phyloP scores from a whole-genome alignment of 2,797 vertebrate species.

The Distichodus sexfasciatus region DNA sequence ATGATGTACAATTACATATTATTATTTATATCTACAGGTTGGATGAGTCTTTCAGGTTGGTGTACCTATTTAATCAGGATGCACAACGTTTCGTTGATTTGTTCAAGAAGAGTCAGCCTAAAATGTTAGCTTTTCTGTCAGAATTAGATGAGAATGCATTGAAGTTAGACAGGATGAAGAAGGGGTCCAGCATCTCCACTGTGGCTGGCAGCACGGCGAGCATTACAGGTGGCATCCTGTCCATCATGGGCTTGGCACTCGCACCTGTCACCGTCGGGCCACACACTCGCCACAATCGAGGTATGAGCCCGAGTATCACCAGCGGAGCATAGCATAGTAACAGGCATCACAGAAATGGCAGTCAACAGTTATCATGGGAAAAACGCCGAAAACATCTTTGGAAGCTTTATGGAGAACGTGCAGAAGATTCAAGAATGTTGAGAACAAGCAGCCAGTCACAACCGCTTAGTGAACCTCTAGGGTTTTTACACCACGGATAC shows the following conservation, averaged over 20 bases:
- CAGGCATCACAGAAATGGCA: slow-evolving; percentile 52
- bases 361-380: slow-evolving; percentile 52
- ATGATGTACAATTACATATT: not conserved
- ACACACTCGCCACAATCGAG: slow-evolving; percentile 56
- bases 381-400: slow-evolving; percentile 51
- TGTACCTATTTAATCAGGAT: slow-evolving; percentile 58
- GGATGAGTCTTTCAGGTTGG: slow-evolving; percentile 53
- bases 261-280: slow-evolving; percentile 62
- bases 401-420: slow-evolving; percentile 64
- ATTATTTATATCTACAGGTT: slow-evolving; percentile 47
- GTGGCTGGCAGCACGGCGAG: slow-evolving; percentile 68
- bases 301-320: slow-evolving; percentile 62
- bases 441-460: slow-evolving; percentile 29
- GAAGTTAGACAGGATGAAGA: slow-evolving; percentile 65
- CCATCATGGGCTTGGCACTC: slow-evolving; percentile 66
- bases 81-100: slow-evolving; percentile 47
- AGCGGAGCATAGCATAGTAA: slow-evolving; percentile 58
- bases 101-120: slow-evolving; percentile 41
- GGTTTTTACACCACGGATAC: not conserved
- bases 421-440: slow-evolving; percentile 47
- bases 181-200: slow-evolving; percentile 66
- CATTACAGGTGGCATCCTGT: slow-evolving; percentile 57
- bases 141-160: slow-evolving; percentile 59
- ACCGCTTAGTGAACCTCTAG: not conserved
- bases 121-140: slow-evolving; percentile 58